A percentile compares a stretch with the other conserved stretches of the same genome.
Conservation (phyloP, 2,797 vertebrate genomes). For the Anableps anableps region DNA sequence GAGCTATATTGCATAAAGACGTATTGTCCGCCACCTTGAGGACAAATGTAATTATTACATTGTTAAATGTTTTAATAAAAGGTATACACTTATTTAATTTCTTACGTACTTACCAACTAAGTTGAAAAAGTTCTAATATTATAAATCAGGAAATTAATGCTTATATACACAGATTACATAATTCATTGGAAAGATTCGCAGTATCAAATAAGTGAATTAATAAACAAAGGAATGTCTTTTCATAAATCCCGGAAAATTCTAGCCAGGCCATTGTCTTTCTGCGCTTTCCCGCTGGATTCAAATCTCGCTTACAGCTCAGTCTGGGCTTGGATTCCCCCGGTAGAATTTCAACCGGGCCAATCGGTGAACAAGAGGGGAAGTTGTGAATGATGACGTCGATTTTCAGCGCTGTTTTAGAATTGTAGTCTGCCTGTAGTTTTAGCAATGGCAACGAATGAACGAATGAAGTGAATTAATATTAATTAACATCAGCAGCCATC, state of each 20-base stretch:
- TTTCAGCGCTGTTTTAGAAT: too few relatives aligned
- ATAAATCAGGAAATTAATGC: neutral
- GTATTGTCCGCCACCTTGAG: slow-evolving; percentile 23
- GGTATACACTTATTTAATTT: neutral
- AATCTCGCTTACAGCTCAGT: too few relatives aligned
- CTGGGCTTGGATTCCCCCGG: too few relatives aligned
- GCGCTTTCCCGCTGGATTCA: too few relatives aligned
- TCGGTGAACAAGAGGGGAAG: too few relatives aligned
- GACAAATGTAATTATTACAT: neutral
- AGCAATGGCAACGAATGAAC: too few relatives aligned
- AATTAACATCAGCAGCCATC: too few relatives aligned
- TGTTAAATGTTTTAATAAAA: neutral
- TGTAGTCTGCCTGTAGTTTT: too few relatives aligned
- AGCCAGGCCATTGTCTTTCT: too few relatives aligned
- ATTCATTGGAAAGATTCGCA: neutral
- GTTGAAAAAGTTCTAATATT: neutral
- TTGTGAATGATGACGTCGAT: too few relatives aligned
- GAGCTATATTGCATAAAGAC: neutral
- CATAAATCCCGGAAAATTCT: neutral
- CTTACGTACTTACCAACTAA: neutral
- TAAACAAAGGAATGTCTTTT: neutral
- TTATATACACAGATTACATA: neutral
- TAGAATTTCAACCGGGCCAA: too few relatives aligned
- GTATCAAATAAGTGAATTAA: neutral
- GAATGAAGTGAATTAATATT: too few relatives aligned